Percentiles rank a stretch among this genome's conserved stretches.
These are phyloP conservation scores for Scaptomyza polygonia DNA, from an alignment of 2,888 invertebrate genomes.

Conservation along the genomic window DNA sequence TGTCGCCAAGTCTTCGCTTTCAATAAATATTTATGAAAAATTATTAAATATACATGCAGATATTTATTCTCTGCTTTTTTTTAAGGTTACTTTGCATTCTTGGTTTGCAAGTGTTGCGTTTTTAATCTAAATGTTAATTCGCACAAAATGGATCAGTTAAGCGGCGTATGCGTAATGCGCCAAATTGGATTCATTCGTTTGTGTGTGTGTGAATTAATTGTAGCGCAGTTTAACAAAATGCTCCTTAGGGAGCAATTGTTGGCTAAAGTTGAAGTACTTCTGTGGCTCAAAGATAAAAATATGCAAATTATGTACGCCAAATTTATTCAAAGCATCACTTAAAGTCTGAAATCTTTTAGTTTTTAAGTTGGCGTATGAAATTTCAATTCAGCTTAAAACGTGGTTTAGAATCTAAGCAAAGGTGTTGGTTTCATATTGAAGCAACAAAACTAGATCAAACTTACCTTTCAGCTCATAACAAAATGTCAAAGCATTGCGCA, in stretches of 20 bases:
- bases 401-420: conserved; percentile 10
- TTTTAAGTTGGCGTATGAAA: neutral
- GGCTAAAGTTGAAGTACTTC: conserved; percentile 49
- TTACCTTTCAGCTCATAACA: neutral
- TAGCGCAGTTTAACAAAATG: conserved; percentile 60
- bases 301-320: neutral
- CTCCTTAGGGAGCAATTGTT: conserved; percentile 70
- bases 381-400: no score
- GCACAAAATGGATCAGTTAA: conserved; percentile 72
- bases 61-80: conserved; percentile 9
- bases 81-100: conserved; percentile 38
- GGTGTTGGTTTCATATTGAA: conserved; percentile 59
- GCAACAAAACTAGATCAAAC: conserved; percentile 23
- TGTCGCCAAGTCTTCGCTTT: conserved; percentile 38
- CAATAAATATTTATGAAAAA: conserved; percentile 78
- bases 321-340: neutral
- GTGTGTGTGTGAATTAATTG: conserved; percentile 49
- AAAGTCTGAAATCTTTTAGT: conserved; percentile 1
- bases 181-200: conserved; percentile 39
- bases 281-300: conserved; percentile 3
- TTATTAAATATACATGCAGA: conserved; percentile 39
- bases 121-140: conserved; percentile 77
- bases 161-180: conserved; percentile 59
- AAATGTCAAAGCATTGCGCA: conserved; percentile 7
- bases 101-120: conserved; percentile 46